These are phyloP conservation scores for Entelurus aequoreus DNA, from an alignment of 2,113 vertebrate species.

Conservation along the genomic window DNA sequence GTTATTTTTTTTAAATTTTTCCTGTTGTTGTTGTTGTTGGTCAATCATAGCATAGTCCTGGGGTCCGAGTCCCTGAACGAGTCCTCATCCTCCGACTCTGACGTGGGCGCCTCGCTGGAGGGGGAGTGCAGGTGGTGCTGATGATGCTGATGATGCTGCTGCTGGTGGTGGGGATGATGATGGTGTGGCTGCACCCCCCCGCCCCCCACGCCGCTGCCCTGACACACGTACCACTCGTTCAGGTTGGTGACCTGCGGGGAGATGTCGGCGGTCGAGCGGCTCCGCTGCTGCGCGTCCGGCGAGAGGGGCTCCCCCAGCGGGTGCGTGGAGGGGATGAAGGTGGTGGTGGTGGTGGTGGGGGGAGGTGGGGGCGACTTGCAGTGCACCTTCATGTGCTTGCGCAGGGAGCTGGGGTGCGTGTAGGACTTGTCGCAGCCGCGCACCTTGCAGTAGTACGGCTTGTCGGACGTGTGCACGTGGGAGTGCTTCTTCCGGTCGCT, in stretches of 20 bases:
- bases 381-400: constrained; percentile 98
- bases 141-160: no score
- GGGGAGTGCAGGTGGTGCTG: constrained; percentile 84
- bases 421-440: constrained; percentile 96
- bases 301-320: constrained; percentile 75
- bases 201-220: constrained; percentile 78
- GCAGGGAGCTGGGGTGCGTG: constrained; percentile 92
- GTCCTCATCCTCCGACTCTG: constrained; percentile 86
- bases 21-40: not conserved
- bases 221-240: constrained; percentile 97
- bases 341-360: constrained; percentile 59
- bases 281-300: constrained; percentile 80
- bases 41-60: constrained; percentile 84
- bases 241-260: constrained; percentile 94
- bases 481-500: constrained; percentile 97
- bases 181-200: not conserved
- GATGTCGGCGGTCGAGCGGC: constrained; percentile 74
- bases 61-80: constrained; percentile 81
- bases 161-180: not conserved
- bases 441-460: constrained; percentile 96
- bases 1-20: no score
- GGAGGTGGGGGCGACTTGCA: constrained; percentile 92
- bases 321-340: constrained; percentile 76
- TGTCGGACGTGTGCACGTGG: constrained; percentile 95
- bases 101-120: constrained; percentile 83